These are phyloP conservation scores for Aplodontia rufa DNA, from an alignment of 2,113 vertebrate genomes.

Conservation along the genomic window DNA sequence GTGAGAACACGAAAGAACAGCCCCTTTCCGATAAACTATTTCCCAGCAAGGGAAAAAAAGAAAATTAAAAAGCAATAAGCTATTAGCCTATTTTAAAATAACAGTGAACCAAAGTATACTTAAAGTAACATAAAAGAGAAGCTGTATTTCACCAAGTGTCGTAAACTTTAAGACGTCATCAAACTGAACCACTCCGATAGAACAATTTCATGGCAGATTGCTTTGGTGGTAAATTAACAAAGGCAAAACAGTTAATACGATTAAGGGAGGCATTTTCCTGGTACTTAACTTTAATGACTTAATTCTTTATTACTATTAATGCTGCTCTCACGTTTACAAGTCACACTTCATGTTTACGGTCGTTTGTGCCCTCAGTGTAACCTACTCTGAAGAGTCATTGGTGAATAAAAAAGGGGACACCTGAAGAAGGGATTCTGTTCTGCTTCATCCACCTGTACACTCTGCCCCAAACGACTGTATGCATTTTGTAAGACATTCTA, in stretches of 20 bases:
- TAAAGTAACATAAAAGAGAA: background rate
- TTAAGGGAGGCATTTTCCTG: background rate
- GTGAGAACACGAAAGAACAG: constrained; percentile 12
- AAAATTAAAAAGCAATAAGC: background rate
- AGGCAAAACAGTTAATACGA: background rate
- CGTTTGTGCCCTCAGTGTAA: background rate
- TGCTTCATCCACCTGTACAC: background rate
- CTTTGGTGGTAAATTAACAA: background rate
- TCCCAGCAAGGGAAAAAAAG: background rate
- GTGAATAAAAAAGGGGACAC: background rate
- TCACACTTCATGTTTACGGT: background rate
- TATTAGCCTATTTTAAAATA: background rate
- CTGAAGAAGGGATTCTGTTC: background rate
- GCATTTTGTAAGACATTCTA: background rate
- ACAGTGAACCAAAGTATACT: background rate
- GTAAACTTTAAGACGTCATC: background rate
- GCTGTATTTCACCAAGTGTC: background rate
- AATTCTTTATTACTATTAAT: constrained; percentile 3
- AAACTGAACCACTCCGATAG: background rate
- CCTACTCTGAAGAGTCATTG: background rate
- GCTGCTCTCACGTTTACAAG: background rate
- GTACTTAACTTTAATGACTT: background rate
- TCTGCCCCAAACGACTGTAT: background rate
- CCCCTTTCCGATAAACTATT: background rate
- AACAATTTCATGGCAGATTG: background rate